phyloP scores from a whole-genome alignment of 30 jellyfish, hydroid and myxozoan genomes.

The Aurelia sp. region DNA sequence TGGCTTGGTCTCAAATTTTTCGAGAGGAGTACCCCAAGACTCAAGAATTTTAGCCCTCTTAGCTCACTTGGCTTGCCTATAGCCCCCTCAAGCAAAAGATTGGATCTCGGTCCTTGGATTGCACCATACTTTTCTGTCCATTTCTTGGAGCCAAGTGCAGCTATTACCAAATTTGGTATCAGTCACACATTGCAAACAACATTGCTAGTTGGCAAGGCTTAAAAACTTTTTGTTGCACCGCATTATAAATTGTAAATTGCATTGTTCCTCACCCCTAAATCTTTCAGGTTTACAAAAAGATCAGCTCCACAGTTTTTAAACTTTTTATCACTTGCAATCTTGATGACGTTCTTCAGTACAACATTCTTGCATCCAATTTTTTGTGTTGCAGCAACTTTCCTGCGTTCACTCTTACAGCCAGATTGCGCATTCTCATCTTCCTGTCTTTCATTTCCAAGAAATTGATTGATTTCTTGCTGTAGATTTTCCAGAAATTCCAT shows the following conservation, averaged over 20 bases:
- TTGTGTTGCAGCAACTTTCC: too few species aligned
- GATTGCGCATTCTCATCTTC: too few species aligned
- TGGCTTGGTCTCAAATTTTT: too few species aligned
- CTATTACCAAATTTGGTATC: background rate
- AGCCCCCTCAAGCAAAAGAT: too few species aligned
- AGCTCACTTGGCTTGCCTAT: too few species aligned
- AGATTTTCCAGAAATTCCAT: conserved; percentile 5
- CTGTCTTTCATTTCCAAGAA: too few species aligned
- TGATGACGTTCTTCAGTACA: background rate
- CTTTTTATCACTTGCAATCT: conserved; percentile 26
- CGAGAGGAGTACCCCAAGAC: too few species aligned
- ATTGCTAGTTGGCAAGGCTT: background rate
- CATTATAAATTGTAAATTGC: background rate
- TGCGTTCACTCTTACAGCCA: too few species aligned
- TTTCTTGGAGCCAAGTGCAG: background rate
- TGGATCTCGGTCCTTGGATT: too few species aligned
- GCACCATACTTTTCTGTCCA: too few species aligned
- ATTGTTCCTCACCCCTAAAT: conserved; percentile 3
- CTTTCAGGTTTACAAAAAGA: background rate
- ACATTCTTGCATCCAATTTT: too few species aligned
- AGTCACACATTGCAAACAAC: background rate
- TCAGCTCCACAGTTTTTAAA: conserved; percentile 16
- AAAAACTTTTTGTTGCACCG: background rate
- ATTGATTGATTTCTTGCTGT: background rate
- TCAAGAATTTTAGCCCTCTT: too few species aligned